phyloP scores from a whole-genome alignment of 2,888 invertebrate genomes.

The Tinea semifulvella region DNA sequence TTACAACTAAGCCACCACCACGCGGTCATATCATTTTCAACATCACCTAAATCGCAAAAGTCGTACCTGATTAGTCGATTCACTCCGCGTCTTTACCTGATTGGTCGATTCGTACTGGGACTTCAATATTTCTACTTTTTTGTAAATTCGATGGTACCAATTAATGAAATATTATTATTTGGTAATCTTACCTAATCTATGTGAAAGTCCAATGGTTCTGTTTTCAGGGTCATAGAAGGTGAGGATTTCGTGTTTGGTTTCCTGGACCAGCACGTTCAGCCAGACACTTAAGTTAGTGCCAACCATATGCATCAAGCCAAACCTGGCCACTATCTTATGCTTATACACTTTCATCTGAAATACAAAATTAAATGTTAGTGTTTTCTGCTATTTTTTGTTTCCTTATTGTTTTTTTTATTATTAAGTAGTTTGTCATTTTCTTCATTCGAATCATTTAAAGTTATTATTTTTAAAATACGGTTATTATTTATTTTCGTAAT shows the following conservation, averaged over 20 bases:
- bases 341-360: conserved; percentile 89
- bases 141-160: too few species aligned
- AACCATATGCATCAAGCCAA: conserved; percentile 99
- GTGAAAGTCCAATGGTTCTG: conserved; percentile 80
- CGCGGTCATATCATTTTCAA: too few species aligned
- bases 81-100: too few species aligned
- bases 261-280: conserved; percentile 93
- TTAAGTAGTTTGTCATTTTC: too few species aligned
- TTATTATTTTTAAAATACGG: too few species aligned
- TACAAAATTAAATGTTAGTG: not conserved
- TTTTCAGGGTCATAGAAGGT: conserved; percentile 92
- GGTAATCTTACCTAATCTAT: conserved; percentile 75
- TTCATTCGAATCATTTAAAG: too few species aligned
- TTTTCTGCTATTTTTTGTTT: not conserved
- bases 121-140: too few species aligned
- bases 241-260: conserved; percentile 94
- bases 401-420: not conserved
- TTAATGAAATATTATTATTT: conserved; percentile 1
- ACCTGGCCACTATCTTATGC: conserved; percentile 88
- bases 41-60: too few species aligned
- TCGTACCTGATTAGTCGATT: too few species aligned
- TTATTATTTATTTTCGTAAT: too few species aligned
- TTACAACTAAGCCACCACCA: too few species aligned
- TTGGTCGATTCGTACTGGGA: too few species aligned
- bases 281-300: conserved; percentile 98